phyloP scores from a whole-genome alignment of 2,888 invertebrate species.

The Xylota sylvarum region DNA sequence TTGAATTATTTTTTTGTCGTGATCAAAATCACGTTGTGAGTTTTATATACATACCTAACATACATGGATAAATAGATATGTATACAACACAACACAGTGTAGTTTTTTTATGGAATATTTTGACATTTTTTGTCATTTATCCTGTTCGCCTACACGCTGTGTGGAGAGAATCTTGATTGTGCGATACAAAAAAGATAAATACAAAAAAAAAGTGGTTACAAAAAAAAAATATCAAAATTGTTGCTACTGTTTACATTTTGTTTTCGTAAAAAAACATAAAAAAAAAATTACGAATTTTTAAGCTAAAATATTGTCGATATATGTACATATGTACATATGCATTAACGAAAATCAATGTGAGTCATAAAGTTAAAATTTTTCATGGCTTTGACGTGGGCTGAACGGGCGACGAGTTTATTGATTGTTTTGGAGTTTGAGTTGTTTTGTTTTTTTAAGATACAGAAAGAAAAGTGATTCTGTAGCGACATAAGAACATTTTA shows the following conservation, averaged over 20 bases:
- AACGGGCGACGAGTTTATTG: not conserved
- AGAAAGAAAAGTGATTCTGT: not conserved
- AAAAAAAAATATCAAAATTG: constrained; percentile 25
- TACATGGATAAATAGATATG: too few relatives aligned
- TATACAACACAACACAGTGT: not conserved
- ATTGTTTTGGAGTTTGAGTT: constrained; percentile 9
- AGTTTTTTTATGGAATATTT: constrained; percentile 45
- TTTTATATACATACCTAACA: constrained; percentile 16
- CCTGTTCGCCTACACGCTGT: constrained; percentile 62
- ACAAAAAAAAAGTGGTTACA: not conserved
- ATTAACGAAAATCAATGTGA: constrained; percentile 38
- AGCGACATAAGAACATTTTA: not conserved
- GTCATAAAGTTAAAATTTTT: constrained; percentile 37
- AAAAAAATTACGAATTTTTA: constrained; percentile 13
- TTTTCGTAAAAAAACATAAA: constrained; percentile 7
- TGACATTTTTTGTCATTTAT: constrained; percentile 52
- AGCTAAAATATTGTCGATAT: constrained; percentile 34
- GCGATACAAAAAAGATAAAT: constrained; percentile 5
- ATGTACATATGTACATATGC: not conserved
- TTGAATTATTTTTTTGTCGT: constrained; percentile 41
- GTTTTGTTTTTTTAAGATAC: not conserved
- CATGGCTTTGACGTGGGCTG: constrained; percentile 13
- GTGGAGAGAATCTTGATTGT: constrained; percentile 50
- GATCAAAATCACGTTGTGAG: constrained; percentile 63
- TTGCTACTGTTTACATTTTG: constrained; percentile 62